Percentiles rank a stretch among this genome's conserved stretches.
phyloP scores from a whole-genome alignment of 2,113 vertebrate species.

The Sturnira hondurensis region DNA sequence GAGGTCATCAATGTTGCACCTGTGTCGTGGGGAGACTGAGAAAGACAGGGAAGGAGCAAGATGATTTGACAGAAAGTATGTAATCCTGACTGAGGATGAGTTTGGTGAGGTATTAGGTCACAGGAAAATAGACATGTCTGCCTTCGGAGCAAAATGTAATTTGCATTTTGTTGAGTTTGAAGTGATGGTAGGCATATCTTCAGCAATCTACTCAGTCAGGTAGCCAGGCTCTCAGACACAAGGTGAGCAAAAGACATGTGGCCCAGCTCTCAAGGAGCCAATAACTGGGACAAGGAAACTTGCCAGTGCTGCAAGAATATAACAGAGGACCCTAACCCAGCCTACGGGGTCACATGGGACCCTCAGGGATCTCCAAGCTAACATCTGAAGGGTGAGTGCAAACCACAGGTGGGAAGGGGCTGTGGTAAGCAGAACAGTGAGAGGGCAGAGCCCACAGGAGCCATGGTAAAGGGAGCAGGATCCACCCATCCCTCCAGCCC shows the following conservation, averaged over 20 bases:
- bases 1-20: not conserved
- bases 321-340: not conserved
- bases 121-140: not conserved
- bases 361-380: not conserved
- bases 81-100: not conserved
- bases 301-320: not conserved
- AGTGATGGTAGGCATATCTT: not conserved
- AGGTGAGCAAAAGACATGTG: not conserved
- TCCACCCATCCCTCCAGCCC: not conserved
- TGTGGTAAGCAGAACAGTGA: not conserved
- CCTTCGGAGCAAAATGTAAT: not conserved
- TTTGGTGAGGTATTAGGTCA: not conserved
- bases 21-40: not conserved
- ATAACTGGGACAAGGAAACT: not conserved
- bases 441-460: not conserved
- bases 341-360: fast-evolving
- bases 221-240: not conserved
- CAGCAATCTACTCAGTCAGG: not conserved
- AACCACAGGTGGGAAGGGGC: not conserved
- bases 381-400: not conserved
- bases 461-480: not conserved
- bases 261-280: not conserved
- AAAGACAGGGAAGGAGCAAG: not conserved
- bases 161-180: not conserved
- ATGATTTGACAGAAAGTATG: not conserved